Conservation (phyloP, 2,113 vertebrate genomes). For the Hydropotes inermis region DNA sequence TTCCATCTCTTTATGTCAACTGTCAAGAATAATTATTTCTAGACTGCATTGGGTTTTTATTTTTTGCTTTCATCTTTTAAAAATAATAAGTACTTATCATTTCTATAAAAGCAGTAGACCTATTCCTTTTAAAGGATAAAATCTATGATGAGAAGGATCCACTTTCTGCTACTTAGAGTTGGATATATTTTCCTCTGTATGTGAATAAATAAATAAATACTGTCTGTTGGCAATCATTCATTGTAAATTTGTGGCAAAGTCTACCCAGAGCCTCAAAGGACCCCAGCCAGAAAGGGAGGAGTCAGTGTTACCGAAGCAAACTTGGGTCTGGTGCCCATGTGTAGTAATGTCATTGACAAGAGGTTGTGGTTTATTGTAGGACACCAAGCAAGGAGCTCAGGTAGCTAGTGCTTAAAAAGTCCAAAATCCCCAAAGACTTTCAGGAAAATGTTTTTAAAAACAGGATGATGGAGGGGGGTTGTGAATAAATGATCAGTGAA, state of each 20-base stretch:
- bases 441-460: neutral
- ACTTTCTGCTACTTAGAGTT: neutral
- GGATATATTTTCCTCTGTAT: neutral
- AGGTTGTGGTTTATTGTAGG: neutral
- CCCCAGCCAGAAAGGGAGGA: neutral
- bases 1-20: neutral
- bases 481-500: neutral
- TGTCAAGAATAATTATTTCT: constrained; percentile 38
- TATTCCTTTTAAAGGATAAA: constrained; percentile 39
- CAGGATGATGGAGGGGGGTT: neutral
- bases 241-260: neutral
- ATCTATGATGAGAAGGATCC: neutral
- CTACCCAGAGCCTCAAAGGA: neutral
- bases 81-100: constrained; percentile 48
- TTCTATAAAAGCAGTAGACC: constrained; percentile 14
- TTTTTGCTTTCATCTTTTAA: constrained; percentile 51
- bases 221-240: neutral
- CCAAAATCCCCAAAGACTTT: neutral
- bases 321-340: neutral
- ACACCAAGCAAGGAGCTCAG: neutral
- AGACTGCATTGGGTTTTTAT: neutral
- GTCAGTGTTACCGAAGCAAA: neutral
- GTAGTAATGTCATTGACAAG: neutral
- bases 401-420: neutral
- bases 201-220: constrained; percentile 15